Base-by-base conservation (phyloP, 2,797 vertebrate genomes). In the Melanotaenia nigrans region DNA sequence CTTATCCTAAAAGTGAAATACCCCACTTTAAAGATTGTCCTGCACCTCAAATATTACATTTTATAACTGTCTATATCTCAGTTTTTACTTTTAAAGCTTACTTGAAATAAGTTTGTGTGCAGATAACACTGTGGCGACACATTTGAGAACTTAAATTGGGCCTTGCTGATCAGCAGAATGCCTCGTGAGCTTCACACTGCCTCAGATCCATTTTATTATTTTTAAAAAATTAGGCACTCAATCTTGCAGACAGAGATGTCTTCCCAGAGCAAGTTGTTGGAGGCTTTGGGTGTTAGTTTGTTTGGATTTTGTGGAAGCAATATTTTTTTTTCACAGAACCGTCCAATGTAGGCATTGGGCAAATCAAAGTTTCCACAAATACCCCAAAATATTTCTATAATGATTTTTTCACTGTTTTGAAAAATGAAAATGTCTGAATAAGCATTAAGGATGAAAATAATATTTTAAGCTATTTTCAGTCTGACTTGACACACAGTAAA, bases 1-100 rank as follows among this genome's bases (percentile, higher is more conserved):
- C 85, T 87, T 84, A 90, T 88, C 73, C 77, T n/a, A 33, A 79
- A 82, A 74, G 77, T 76, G 77, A 88, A 87, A 85, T 85, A 88
- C 85, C 79, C 65, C 45, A 75, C 78, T 85, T 87, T 86, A 84
- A 83, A 83, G 72, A 86, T 82, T 79, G 83, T 87, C 76, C 77
- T 80, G 38, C 62, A 73, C 78, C 81, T 84, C 62, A 85, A 85
- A 88, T 82, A 85, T 79, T 72, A 81, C 77, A 83, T 85, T 87
- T 89, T 84, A 87, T 78, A 83, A 78, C 65, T 71, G 12, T 84
- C 76, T 51, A 11, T 82, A 84, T 84, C 65, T 64, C 74, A 60
- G 53, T 78, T 64, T 45, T 72, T 65, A 45, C 51, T 82, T 85
- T 84, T 53, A 87, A 77, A 82, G 79, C 42, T 6, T 66, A 65